Base-by-base conservation (phyloP, 2,797 vertebrate species). In the Centroberyx gerrardi region DNA sequence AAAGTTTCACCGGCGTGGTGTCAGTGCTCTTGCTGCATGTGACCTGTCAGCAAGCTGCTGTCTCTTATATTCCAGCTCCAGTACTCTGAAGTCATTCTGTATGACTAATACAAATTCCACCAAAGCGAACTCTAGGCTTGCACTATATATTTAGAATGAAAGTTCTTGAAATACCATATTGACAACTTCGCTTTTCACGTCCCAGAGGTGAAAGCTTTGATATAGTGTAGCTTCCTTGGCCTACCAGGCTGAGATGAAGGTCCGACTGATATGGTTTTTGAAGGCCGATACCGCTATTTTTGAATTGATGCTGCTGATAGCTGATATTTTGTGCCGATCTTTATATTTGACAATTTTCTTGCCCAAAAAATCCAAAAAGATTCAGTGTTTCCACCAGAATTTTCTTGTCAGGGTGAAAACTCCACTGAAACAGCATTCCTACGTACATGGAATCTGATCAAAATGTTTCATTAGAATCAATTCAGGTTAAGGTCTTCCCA, bases 11-110 rank as follows among this genome's bases (percentile, higher is more conserved):
- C 4, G 7, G 38, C 38, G 17, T 14, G 27, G 18, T 27, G 60
- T 46, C 36, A 8, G 60, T 17, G 38, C 31, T 29, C 7, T 8
- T 64, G 60, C 53, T 59, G 36, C 70, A 58, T 62, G 42, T 58
- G 65, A 78, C 42, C 64, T 40, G 49, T 77, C 67, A 71, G 58
- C 66, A 53, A 44, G 27, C 36, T 29, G 18, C n/a, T 33, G 46
- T 8, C 51, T 48, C 46, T 1, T 8, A 17, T 13, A n/a, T 27
- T 44, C 14, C 8, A 49, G 38, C 28, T 48, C 48, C 31, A 27
- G 27, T 31, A 62, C 7, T 33, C 38, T 15, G 0, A 3, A 38
- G n/a, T 14, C 22, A 36, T 29, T 40, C 52, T 15, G 0, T 29
- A 18, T 27, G 63, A 14, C 17, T 14, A 3, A 63, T 18, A 29